A percentile compares a stretch with the other conserved stretches of the same genome.
These are phyloP conservation scores for Chloroceryle aenea DNA, from an alignment of 2,113 vertebrate species.

Conservation along the genomic window DNA sequence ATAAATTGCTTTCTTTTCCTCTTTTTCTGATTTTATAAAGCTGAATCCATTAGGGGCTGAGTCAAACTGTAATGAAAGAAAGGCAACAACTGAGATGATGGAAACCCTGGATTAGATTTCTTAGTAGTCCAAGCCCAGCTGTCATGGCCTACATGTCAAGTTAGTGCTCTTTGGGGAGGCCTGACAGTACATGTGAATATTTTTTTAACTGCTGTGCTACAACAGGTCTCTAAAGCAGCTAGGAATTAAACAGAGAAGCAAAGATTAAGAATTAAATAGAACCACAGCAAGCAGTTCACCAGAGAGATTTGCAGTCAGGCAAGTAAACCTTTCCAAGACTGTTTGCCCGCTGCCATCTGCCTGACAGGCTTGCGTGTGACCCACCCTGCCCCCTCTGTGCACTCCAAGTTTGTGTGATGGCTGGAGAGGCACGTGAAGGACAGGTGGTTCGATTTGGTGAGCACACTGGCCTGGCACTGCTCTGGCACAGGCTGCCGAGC, in stretches of 20 bases:
- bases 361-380: neutral
- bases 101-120: conserved; percentile 71
- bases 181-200: conserved; percentile 79
- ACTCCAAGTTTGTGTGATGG: too few species aligned
- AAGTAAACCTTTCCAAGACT: neutral
- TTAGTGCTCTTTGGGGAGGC: conserved; percentile 84
- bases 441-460: neutral
- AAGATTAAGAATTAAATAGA: conserved; percentile 64
- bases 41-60: conserved; percentile 76
- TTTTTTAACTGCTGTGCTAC: conserved; percentile 70
- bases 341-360: neutral
- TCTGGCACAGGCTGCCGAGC: neutral
- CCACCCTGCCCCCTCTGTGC: neutral
- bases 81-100: conserved; percentile 63
- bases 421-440: neutral
- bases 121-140: conserved; percentile 60
- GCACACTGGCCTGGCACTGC: neutral
- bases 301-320: neutral
- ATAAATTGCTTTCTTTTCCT: conserved; percentile 79
- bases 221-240: conserved; percentile 63
- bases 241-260: conserved; percentile 67
- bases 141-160: conserved; percentile 76
- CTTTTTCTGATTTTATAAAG: conserved; percentile 76
- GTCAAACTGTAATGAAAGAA: conserved; percentile 77
- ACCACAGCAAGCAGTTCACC: neutral